Evolutionary conservation across 2,888 invertebrate genomes (phyloP).

Genomic region (Rhagonycha fulva): DNA sequence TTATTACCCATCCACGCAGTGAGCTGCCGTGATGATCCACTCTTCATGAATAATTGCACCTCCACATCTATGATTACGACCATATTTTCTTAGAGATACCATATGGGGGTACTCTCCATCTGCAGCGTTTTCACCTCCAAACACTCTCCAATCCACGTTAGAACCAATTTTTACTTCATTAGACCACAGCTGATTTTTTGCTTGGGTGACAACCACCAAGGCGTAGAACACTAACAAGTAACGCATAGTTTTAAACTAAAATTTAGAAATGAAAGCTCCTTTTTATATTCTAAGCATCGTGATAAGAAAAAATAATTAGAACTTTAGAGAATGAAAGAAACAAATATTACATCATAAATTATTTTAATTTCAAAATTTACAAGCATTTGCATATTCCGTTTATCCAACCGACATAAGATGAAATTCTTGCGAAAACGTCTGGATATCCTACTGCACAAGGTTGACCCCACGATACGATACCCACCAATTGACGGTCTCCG

Average conservation of each 20-base stretch:
- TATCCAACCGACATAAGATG: background rate
- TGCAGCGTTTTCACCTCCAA: background rate
- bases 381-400: background rate
- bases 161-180: no score
- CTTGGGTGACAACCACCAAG: no score
- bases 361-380: background rate
- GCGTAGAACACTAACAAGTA: no score
- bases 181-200: no score
- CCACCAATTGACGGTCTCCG: background rate
- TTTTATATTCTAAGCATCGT: no score
- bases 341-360: no score
- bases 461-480: background rate
- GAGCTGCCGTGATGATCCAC: constrained; percentile 57
- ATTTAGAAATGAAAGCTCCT: no score
- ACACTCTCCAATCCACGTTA: background rate
- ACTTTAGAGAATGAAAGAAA: no score
- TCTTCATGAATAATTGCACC: constrained; percentile 54
- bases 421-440: background rate
- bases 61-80: constrained; percentile 52
- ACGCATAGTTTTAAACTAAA: no score
- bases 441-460: background rate
- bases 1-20: no score
- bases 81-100: background rate
- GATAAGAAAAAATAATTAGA: no score
- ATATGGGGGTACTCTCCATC: background rate